Evolutionary conservation across 2,888 invertebrate species (phyloP).

Genomic region (Drosophila rubida): DNA sequence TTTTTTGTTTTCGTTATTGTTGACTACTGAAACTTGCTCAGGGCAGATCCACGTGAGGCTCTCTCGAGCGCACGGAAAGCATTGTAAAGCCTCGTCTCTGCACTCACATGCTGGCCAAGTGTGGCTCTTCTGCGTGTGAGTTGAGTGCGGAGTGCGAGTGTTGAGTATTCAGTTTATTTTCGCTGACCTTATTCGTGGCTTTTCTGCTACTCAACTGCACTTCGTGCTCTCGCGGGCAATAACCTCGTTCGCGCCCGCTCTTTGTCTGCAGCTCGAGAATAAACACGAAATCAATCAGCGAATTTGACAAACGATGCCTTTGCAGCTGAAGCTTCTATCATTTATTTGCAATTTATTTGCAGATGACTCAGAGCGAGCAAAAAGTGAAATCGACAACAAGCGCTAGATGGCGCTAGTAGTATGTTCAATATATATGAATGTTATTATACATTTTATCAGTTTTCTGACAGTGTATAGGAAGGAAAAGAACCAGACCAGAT

Average conservation of each 20-base stretch:
- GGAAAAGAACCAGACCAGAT: not conserved
- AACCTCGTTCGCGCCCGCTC: slow-evolving; percentile 27
- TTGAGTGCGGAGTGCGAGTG: slow-evolving; percentile 5
- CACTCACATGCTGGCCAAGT: slow-evolving; percentile 41
- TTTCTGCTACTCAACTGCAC: slow-evolving; percentile 6
- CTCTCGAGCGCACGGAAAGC: slow-evolving; percentile 7
- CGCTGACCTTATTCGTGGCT: slow-evolving; percentile 49
- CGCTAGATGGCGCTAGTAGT: not conserved
- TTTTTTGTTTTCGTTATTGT: slow-evolving; percentile 20
- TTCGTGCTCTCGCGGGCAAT: slow-evolving; percentile 33
- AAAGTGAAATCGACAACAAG: not conserved
- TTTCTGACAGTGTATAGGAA: not conserved
- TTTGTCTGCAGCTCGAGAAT: slow-evolving; percentile 4
- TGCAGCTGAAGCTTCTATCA: not conserved
- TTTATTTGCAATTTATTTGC: not conserved
- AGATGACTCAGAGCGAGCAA: not conserved
- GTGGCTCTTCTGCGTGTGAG: slow-evolving; percentile 20
- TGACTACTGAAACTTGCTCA: slow-evolving; percentile 22
- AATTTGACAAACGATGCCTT: not conserved
- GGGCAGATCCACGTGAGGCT: slow-evolving; percentile 35
- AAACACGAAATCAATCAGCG: slow-evolving; percentile 1
- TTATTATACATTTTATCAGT: too few relatives aligned
- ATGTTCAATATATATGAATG: too few relatives aligned
- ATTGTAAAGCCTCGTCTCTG: slow-evolving; percentile 15
- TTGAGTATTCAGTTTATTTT: slow-evolving; percentile 34